Conservation (phyloP, 2,797 vertebrate genomes). For the Acrossocheilus wenchowensis region DNA sequence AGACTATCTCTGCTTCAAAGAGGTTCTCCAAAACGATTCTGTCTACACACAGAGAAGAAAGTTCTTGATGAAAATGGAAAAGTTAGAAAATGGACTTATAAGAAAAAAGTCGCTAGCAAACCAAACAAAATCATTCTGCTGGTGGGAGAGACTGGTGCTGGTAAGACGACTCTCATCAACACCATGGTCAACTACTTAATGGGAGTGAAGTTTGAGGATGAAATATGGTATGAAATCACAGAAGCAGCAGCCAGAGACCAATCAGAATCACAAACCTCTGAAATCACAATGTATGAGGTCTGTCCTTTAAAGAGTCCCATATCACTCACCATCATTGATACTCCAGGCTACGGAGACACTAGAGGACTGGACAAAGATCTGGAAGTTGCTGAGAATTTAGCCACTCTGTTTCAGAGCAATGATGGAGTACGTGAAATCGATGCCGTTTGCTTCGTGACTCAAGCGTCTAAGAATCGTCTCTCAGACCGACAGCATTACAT, state of each 20-base stretch:
- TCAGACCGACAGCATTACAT: slow-evolving; percentile 17
- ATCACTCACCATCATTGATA: background rate
- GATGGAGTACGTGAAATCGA: rapidly evolving
- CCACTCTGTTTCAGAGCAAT: background rate
- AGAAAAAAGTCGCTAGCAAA: background rate
- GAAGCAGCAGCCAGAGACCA: background rate
- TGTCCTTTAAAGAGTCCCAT: rapidly evolving
- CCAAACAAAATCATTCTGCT: background rate
- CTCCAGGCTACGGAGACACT: slow-evolving; percentile 6
- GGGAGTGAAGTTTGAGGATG: background rate
- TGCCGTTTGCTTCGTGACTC: background rate
- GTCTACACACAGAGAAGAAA: background rate
- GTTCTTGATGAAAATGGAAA: background rate
- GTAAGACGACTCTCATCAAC: background rate
- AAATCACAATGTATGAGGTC: slow-evolving; percentile 17
- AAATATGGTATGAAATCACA: slow-evolving; percentile 17
- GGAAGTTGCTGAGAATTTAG: background rate
- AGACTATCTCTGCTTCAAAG: background rate
- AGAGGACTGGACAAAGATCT: slow-evolving; percentile 8
- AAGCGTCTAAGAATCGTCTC: background rate
- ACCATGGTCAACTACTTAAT: background rate
- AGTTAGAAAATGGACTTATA: background rate
- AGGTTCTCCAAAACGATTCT: background rate
- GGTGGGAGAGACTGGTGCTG: background rate
- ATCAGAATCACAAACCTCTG: slow-evolving; percentile 9